phyloP scores from a whole-genome alignment of 2,797 vertebrate species.

The Hoplostethus mediterraneus region DNA sequence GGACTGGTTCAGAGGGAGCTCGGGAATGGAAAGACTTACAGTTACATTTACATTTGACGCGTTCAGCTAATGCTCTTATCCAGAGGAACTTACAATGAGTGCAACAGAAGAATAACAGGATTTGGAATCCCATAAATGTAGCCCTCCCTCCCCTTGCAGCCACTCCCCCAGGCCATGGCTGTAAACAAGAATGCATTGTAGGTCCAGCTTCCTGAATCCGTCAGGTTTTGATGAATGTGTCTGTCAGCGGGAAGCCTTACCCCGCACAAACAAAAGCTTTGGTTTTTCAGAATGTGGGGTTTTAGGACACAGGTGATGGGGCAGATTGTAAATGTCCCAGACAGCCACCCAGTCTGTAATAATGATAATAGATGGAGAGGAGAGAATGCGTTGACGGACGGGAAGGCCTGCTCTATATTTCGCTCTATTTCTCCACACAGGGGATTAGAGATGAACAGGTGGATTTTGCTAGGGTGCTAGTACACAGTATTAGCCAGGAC shows the following conservation, averaged over 20 bases:
- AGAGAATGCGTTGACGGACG: conserved; percentile 37
- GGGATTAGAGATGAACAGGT: conserved; percentile 65
- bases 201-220: no score
- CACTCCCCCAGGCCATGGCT: no score
- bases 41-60: neutral
- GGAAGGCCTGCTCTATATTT: conserved; percentile 47
- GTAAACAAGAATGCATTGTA: no score
- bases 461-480: conserved; percentile 39
- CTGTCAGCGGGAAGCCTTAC: no score
- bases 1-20: neutral
- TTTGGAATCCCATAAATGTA: no score
- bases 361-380: conserved; percentile 51
- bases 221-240: no score
- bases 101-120: neutral
- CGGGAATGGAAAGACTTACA: neutral
- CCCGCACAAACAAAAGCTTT: neutral
- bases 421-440: conserved; percentile 41
- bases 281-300: neutral
- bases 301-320: neutral
- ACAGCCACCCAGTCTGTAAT: conserved; percentile 43
- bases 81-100: neutral
- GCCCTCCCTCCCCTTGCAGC: no score
- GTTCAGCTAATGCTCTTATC: neutral
- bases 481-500: conserved; percentile 10
- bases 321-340: conserved; percentile 32